phyloP scores from a whole-genome alignment of 2,888 invertebrate species.

The Toxonevra muliebris region DNA sequence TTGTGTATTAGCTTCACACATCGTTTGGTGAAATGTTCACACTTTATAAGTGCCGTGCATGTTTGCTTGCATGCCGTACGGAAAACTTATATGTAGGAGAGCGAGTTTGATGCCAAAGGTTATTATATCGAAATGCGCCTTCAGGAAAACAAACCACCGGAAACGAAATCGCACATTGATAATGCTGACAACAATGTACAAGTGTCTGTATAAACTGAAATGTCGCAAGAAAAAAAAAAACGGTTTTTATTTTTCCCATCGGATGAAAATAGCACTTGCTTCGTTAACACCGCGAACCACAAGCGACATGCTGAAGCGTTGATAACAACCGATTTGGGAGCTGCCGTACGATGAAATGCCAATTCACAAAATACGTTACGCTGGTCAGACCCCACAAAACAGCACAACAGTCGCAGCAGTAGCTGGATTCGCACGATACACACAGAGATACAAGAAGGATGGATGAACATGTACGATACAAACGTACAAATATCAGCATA shows the following conservation, averaged over 20 bases:
- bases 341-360: constrained; percentile 54
- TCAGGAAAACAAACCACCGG: constrained; percentile 29
- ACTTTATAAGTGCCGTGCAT: constrained; percentile 26
- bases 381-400: constrained; percentile 42
- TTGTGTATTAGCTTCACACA: constrained; percentile 20
- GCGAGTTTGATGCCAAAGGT: constrained; percentile 2
- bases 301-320: constrained; percentile 34
- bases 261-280: constrained; percentile 19
- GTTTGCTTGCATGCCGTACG: too few relatives aligned
- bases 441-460: constrained; percentile 19
- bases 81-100: too few relatives aligned
- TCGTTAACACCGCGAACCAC: constrained; percentile 29
- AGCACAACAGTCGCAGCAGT: constrained; percentile 35
- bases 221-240: constrained; percentile 22
- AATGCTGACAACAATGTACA: constrained; percentile 18
- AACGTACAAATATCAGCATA: too few relatives aligned
- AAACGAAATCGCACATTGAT: constrained; percentile 38
- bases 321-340: constrained; percentile 49
- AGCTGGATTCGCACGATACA: constrained; percentile 35
- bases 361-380: constrained; percentile 40
- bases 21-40: constrained; percentile 43
- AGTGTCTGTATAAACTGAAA: constrained; percentile 12
- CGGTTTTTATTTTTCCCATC: constrained; percentile 33
- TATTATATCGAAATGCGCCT: constrained; percentile 10
- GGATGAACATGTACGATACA: too few relatives aligned